These are phyloP conservation scores for Sebastes jordani DNA, from an alignment of 2,797 vertebrate genomes.

Conservation along the genomic window DNA sequence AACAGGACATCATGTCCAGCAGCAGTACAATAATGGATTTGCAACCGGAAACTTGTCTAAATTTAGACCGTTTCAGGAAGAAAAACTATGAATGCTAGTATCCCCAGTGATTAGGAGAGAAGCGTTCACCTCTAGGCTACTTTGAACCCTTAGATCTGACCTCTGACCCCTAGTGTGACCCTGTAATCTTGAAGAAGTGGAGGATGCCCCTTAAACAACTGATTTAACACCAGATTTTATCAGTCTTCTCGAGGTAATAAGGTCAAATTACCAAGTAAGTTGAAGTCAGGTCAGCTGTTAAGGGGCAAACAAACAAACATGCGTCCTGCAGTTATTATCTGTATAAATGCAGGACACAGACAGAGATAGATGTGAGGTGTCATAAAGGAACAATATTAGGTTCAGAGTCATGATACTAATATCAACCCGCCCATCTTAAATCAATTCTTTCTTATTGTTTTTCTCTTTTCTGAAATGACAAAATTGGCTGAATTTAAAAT, in stretches of 20 bases:
- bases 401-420: background rate
- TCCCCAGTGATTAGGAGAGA: constrained; percentile 13
- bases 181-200: constrained; percentile 29
- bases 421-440: background rate
- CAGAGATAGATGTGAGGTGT: background rate
- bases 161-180: constrained; percentile 35
- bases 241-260: constrained; percentile 3
- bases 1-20: constrained; percentile 37
- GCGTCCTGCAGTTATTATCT: background rate
- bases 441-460: background rate
- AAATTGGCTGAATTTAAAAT: constrained; percentile 13
- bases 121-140: constrained; percentile 29
- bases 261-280: background rate
- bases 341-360: background rate
- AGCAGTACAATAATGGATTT: constrained; percentile 36
- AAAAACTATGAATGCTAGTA: constrained; percentile 33
- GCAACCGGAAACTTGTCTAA: constrained; percentile 23
- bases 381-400: constrained; percentile 12
- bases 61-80: constrained; percentile 33
- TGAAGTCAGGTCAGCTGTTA: constrained; percentile 1
- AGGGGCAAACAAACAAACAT: background rate
- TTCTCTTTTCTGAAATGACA: constrained; percentile 7
- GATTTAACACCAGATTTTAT: constrained; percentile 10
- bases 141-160: constrained; percentile 16
- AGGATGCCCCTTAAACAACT: background rate